These are phyloP conservation scores for Halichoeres trimaculatus DNA, from an alignment of 2,113 vertebrate genomes.

Conservation along the genomic window DNA sequence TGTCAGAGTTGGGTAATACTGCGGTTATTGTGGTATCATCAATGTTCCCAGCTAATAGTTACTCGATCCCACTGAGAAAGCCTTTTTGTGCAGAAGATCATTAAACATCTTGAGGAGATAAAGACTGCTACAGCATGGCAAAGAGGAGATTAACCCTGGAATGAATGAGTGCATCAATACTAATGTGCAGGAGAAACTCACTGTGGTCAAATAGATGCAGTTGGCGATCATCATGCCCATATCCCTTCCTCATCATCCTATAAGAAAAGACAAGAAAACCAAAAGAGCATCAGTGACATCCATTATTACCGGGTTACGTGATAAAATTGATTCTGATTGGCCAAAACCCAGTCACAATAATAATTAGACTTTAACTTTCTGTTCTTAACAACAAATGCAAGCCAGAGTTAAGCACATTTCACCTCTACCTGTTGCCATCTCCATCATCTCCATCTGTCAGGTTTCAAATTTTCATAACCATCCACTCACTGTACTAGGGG, in stretches of 20 bases:
- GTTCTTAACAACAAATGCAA: too few species aligned
- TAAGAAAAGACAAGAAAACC: slow-evolving; percentile 72
- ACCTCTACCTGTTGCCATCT: too few species aligned
- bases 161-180: neutral
- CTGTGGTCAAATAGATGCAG: slow-evolving; percentile 89
- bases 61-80: slow-evolving; percentile 45
- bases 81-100: slow-evolving; percentile 48
- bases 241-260: slow-evolving; percentile 99
- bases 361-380: too few species aligned
- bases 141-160: slow-evolving; percentile 10
- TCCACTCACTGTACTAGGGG: too few species aligned
- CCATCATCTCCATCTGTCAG: too few species aligned
- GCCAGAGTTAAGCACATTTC: too few species aligned
- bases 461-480: too few species aligned
- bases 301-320: too few species aligned
- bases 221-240: slow-evolving; percentile 93
- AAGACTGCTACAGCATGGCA: slow-evolving; percentile 16
- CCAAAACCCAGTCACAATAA: too few species aligned
- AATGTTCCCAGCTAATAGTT: slow-evolving; percentile 61
- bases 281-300: neutral
- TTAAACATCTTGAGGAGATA: slow-evolving; percentile 49
- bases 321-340: too few species aligned
- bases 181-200: slow-evolving; percentile 81
- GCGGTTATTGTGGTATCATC: slow-evolving; percentile 68
- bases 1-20: slow-evolving; percentile 58